These are phyloP conservation scores for Himalopsyche phryganea DNA, from an alignment of 1,140 invertebrate genomes.

Conservation along the genomic window DNA sequence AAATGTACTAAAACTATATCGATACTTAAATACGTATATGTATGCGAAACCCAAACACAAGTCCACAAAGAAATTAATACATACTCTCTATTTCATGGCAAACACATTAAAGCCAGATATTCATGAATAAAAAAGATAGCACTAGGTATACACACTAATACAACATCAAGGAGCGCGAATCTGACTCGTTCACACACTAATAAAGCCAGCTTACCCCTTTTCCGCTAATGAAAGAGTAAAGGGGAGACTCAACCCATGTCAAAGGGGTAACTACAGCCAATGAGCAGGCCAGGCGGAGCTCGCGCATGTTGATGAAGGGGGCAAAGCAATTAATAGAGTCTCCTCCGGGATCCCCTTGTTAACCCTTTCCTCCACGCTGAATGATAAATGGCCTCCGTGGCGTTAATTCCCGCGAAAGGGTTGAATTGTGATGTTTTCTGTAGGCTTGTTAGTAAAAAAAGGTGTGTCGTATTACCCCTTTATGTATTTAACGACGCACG, in stretches of 20 bases:
- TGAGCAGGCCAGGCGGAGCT: conserved; percentile 21
- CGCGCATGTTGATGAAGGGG: conserved; percentile 26
- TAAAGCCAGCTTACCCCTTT: conserved; percentile 26
- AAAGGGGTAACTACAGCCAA: conserved; percentile 26
- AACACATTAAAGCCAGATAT: no score
- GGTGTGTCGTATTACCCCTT: background rate
- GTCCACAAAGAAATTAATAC: no score
- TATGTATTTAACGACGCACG: background rate
- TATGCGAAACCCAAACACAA: no score
- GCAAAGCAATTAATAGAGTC: conserved; percentile 20
- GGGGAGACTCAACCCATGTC: background rate
- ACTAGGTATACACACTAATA: no score
- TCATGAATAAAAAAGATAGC: no score
- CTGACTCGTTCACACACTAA: background rate
- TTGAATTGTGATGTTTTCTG: conserved; percentile 3
- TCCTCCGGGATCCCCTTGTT: conserved; percentile 3
- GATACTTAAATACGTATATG: no score
- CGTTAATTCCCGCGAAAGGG: conserved; percentile 20
- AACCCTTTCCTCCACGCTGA: conserved; percentile 15
- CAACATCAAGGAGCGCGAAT: no score
- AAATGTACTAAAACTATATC: no score
- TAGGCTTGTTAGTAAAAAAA: background rate
- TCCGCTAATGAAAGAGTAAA: conserved; percentile 17
- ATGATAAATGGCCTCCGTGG: conserved; percentile 25
- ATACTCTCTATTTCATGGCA: no score